These are phyloP conservation scores for Erythrolamprus reginae DNA, from an alignment of 2,113 vertebrate species.

Conservation along the genomic window DNA sequence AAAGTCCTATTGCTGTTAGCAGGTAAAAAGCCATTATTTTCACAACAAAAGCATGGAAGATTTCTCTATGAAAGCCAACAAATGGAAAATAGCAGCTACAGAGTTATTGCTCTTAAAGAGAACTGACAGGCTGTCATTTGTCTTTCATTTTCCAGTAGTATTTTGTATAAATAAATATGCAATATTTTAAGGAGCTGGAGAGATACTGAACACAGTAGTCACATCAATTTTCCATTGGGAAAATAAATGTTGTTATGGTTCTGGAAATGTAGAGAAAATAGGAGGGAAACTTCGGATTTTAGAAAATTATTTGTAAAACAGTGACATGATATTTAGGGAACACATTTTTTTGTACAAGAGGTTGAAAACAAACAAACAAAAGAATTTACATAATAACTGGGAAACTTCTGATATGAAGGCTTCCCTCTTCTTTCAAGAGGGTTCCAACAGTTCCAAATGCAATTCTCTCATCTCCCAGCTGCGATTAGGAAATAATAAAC, in stretches of 20 bases:
- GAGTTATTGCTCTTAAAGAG: background rate
- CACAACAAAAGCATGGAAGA: background rate
- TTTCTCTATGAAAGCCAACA: background rate
- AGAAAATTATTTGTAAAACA: background rate
- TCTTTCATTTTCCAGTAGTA: background rate
- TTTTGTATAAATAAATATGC: background rate
- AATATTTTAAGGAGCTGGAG: background rate
- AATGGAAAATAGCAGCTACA: background rate
- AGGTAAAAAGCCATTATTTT: background rate
- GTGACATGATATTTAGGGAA: background rate
- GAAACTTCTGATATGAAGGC: background rate
- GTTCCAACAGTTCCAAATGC: no score
- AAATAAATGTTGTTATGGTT: background rate
- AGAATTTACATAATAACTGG: background rate
- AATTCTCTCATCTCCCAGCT: background rate
- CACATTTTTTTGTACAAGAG: background rate
- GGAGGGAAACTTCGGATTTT: background rate
- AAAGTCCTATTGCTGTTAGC: background rate
- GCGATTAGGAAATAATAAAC: background rate
- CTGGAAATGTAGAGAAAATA: background rate
- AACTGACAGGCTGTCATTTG: background rate
- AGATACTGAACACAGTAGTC: background rate
- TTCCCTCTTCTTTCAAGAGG: background rate
- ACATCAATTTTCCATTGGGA: background rate
- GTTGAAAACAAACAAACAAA: background rate